Evolutionary conservation across 2,888 invertebrate species (phyloP), one percentile per base, ranked within the genome.

Genomic region (Palloptera scutellata): DNA sequence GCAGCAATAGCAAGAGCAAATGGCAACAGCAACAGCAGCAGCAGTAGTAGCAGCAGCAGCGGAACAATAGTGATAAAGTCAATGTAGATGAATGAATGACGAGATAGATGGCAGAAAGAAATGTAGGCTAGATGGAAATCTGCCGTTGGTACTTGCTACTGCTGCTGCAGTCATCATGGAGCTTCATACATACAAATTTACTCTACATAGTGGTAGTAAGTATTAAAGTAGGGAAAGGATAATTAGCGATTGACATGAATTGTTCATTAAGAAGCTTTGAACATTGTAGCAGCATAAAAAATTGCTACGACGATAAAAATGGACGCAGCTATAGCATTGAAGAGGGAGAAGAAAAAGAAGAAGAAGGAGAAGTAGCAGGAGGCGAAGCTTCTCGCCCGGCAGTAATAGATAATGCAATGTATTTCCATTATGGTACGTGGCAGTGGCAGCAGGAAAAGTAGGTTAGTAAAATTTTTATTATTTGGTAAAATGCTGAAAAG

Each of bases 181-280:
- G 43, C n/a, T 13, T 11, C 48, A 48, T n/a, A 48, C 10, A 15
- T 5, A 15, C 15, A n/a, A n/a, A n/a, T n/a, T n/a, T 48, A 13
- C 48, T 10, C 15, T 48, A 48, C 15, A n/a, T 48, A 15, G 48
- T 15, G 11, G 8, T 48, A 48, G n/a, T 48, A 6, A 17, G 53
- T 52, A 12, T 54, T 30, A 30, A 30, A 30, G 63, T 55, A 62
- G 66, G 60, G 52, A 54, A 52, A 60, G 59, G 55, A 78, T 79
- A 79, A 79, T 79, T 79, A 79, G 78, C 79, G 78, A 80, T 79
- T 79, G 79, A 79, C 79, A 79, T 80, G 78, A 79, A 79, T 79
- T 79, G 79, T 79, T 79, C 79, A 79, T 79, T 79, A 79, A 79
- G 77, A 67, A 72, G 77, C 73, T 73, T 73, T 71, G 62, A 76